Evolutionary conservation across 2,888 invertebrate genomes (phyloP).

Genomic region (Lingula anatina): DNA sequence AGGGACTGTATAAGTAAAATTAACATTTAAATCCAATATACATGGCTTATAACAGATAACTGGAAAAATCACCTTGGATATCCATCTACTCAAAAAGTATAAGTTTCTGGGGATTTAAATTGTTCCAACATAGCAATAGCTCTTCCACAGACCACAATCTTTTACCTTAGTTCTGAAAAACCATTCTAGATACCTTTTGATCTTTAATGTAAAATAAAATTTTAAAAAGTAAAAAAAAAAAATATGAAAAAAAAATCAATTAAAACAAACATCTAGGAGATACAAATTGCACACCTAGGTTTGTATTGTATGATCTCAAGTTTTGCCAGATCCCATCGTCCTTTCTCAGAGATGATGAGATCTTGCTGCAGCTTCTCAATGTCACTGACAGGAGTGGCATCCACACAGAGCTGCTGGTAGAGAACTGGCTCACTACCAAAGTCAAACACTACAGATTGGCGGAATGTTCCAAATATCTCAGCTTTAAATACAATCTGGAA

Average conservation of each 20-base stretch:
- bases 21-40: background rate
- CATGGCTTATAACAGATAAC: too few species aligned
- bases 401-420: conserved; percentile 63
- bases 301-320: conserved; percentile 55
- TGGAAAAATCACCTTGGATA: background rate
- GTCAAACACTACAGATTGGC: conserved; percentile 73
- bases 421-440: conserved; percentile 58
- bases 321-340: conserved; percentile 61
- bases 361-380: conserved; percentile 41
- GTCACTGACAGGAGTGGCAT: conserved; percentile 68
- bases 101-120: background rate
- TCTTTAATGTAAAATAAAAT: too few species aligned
- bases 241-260: too few species aligned
- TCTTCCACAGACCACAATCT: background rate
- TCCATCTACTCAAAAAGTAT: background rate
- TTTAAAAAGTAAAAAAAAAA: too few species aligned
- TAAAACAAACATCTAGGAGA: too few species aligned
- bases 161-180: background rate
- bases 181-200: too few species aligned
- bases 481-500: conserved; percentile 61
- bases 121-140: background rate
- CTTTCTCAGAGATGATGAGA: conserved; percentile 37
- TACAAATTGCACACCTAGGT: too few species aligned
- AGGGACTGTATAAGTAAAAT: conserved; percentile 14
- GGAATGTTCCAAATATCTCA: conserved; percentile 72